Evolutionary conservation across 2,113 vertebrate genomes (phyloP).

Genomic region (Scomber japonicus): DNA sequence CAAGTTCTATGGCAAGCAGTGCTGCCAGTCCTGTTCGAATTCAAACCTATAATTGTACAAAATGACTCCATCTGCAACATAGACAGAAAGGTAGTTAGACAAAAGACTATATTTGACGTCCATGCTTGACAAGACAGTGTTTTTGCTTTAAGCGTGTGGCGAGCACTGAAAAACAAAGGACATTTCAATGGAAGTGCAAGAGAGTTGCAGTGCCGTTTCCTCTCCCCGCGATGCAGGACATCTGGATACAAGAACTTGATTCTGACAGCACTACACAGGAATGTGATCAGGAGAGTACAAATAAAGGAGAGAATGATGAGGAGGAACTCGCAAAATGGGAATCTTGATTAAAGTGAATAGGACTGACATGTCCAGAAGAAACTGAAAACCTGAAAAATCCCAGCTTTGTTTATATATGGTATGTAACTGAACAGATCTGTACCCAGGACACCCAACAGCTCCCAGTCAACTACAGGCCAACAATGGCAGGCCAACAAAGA

Average conservation of each 20-base stretch:
- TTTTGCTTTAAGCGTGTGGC: slow-evolving; percentile 58
- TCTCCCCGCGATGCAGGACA: slow-evolving; percentile 74
- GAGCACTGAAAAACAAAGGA: slow-evolving; percentile 66
- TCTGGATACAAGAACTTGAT: slow-evolving; percentile 71
- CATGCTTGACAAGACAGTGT: slow-evolving; percentile 56
- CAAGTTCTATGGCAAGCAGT: slow-evolving; percentile 89
- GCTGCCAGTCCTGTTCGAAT: slow-evolving; percentile 89
- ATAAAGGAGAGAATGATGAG: slow-evolving; percentile 53
- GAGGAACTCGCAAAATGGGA: slow-evolving; percentile 46
- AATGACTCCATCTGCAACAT: slow-evolving; percentile 32
- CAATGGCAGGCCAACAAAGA: slow-evolving; percentile 46
- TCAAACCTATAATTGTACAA: slow-evolving; percentile 84
- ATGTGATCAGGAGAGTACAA: slow-evolving; percentile 58
- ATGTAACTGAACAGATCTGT: slow-evolving; percentile 52
- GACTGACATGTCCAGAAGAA: slow-evolving; percentile 51
- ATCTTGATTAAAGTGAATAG: slow-evolving; percentile 55
- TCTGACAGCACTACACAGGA: slow-evolving; percentile 54
- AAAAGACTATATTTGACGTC: slow-evolving; percentile 55
- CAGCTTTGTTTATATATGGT: slow-evolving; percentile 63
- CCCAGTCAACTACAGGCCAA: slow-evolving; percentile 36
- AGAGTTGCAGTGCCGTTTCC: slow-evolving; percentile 51
- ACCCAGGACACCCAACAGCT: slow-evolving; percentile 47
- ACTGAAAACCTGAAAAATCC: slow-evolving; percentile 60
- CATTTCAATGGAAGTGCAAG: slow-evolving; percentile 56
- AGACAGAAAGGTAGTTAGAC: slow-evolving; percentile 49